Conservation (phyloP, 1,140 invertebrate genomes). For the Cheumatopsyche charites region DNA sequence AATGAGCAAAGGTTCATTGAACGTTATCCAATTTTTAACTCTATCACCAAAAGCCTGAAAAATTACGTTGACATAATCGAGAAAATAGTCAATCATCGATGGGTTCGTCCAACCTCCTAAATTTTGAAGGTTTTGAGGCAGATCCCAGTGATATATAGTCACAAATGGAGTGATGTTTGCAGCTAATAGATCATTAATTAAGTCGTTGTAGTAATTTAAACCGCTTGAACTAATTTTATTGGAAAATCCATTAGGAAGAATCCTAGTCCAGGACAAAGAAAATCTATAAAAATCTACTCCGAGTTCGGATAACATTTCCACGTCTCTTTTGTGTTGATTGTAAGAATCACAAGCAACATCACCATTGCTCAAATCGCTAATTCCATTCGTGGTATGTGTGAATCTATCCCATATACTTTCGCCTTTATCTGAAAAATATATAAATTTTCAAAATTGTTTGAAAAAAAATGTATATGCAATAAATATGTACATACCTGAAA, state of each 20-base stretch:
- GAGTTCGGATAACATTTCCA: slow-evolving; percentile 59
- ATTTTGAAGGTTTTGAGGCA: slow-evolving; percentile 55
- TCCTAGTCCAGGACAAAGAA: slow-evolving; percentile 67
- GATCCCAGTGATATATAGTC: slow-evolving; percentile 56
- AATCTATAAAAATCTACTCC: slow-evolving; percentile 65
- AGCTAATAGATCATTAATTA: slow-evolving; percentile 62
- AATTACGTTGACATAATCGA: slow-evolving; percentile 55
- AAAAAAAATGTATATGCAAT: not conserved
- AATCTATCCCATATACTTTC: slow-evolving; percentile 62
- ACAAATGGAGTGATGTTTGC: slow-evolving; percentile 64
- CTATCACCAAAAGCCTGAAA: slow-evolving; percentile 58
- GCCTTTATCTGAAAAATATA: slow-evolving; percentile 56
- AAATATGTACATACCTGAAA: slow-evolving; percentile 56
- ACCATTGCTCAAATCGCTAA: slow-evolving; percentile 58
- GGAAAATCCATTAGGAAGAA: slow-evolving; percentile 63
- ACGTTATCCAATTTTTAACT: slow-evolving; percentile 58
- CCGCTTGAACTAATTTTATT: slow-evolving; percentile 62
- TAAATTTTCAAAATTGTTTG: too few species aligned
- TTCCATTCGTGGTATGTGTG: slow-evolving; percentile 55
- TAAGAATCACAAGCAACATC: slow-evolving; percentile 71
- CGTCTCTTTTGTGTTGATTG: slow-evolving; percentile 61
- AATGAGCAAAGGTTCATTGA: slow-evolving; percentile 58
- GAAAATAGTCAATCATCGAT: slow-evolving; percentile 57
- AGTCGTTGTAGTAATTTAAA: slow-evolving; percentile 64
- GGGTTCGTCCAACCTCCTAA: slow-evolving; percentile 56